Evolutionary conservation across 23 tunicate species (phyloP).

Genomic region (Ascidia mentula): DNA sequence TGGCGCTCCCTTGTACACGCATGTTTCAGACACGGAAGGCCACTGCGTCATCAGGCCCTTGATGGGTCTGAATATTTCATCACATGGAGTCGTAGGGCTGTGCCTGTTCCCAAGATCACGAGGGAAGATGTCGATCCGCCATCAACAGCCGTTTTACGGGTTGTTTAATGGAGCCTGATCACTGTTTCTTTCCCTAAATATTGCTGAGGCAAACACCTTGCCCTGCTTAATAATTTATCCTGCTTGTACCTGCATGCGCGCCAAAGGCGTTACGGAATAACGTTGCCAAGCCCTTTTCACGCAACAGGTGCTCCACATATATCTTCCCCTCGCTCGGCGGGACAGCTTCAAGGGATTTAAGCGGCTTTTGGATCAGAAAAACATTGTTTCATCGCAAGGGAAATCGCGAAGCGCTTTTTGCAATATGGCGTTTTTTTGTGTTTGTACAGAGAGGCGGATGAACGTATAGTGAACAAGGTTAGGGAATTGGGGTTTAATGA

Average conservation of each 20-base stretch:
- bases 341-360: too few species aligned
- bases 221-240: not conserved
- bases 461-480: too few species aligned
- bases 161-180: not conserved
- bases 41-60: not conserved
- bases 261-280: not conserved
- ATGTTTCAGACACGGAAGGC: not conserved
- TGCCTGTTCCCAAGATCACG: not conserved
- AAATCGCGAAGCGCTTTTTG: too few species aligned
- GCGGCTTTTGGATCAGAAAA: too few species aligned
- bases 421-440: too few species aligned
- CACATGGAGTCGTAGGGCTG: not conserved
- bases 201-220: slow-evolving; percentile 6
- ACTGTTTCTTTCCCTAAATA: slow-evolving; percentile 11
- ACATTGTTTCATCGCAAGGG: too few species aligned
- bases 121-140: not conserved
- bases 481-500: too few species aligned
- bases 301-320: too few species aligned
- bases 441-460: too few species aligned
- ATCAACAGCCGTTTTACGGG: slow-evolving; percentile 4
- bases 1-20: too few species aligned
- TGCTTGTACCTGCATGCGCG: not conserved
- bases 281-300: not conserved
- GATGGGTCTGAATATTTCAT: not conserved
- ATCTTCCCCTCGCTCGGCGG: too few species aligned